Percentiles rank a stretch among this genome's conserved stretches.
Conservation (phyloP, 2,113 vertebrate genomes). For the Myotis davidii region DNA sequence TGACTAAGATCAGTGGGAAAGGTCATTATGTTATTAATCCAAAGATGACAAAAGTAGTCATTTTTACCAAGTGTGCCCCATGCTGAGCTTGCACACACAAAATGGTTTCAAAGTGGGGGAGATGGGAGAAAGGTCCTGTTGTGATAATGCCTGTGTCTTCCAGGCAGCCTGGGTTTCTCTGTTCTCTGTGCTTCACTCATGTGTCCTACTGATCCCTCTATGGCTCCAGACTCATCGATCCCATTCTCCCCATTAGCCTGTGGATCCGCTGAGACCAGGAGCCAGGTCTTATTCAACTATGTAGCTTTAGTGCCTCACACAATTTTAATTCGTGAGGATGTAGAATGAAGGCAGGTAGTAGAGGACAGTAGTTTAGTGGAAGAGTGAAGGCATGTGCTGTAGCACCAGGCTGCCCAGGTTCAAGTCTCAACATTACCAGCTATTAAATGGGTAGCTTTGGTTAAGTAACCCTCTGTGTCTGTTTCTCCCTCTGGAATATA, state of each 20-base stretch:
- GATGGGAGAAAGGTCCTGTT: not conserved
- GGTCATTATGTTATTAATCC: not conserved
- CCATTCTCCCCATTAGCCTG: not conserved
- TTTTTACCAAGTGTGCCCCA: not conserved
- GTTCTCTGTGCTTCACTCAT: not conserved
- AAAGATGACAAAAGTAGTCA: not conserved
- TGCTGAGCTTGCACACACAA: rapidly evolving
- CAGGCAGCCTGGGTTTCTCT: not conserved
- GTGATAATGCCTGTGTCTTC: not conserved
- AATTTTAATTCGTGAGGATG: not conserved
- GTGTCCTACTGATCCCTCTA: not conserved
- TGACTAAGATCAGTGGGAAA: not conserved
- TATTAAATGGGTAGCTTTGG: no score
- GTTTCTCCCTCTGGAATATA: not conserved
- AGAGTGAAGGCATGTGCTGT: not conserved
- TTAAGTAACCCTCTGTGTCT: not conserved
- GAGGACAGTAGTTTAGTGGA: not conserved
- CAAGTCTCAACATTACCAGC: not conserved
- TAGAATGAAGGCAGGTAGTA: not conserved
- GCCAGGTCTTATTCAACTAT: not conserved
- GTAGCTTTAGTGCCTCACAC: not conserved
- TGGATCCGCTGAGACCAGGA: not conserved
- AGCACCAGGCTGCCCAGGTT: not conserved
- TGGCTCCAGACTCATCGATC: not conserved
- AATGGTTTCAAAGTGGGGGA: not conserved